A percentile compares a stretch with the other conserved stretches of the same genome.
phyloP scores from a whole-genome alignment of 2,113 vertebrate species.

The Catharus bicknelli region DNA sequence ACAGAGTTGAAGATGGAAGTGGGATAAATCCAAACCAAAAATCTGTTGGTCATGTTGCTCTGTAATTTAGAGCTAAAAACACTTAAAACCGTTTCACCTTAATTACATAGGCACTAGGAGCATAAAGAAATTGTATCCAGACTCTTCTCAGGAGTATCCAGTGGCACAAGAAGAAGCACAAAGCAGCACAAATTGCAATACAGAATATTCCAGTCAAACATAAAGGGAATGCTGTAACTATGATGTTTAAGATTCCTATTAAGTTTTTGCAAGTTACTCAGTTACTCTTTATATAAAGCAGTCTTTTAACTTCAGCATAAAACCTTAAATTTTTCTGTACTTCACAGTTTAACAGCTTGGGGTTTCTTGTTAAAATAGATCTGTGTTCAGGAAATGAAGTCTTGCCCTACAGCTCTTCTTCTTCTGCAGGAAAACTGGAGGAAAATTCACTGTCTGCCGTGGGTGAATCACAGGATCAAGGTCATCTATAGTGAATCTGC shows the following conservation, averaged over 20 bases:
- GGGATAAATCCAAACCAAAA: not conserved
- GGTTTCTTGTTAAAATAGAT: not conserved
- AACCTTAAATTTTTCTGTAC: not conserved
- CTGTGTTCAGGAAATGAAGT: not conserved
- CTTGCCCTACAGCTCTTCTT: not conserved
- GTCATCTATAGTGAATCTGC: not conserved
- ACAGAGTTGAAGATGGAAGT: not conserved
- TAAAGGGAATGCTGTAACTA: not conserved
- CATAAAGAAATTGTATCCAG: not conserved
- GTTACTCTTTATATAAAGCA: not conserved
- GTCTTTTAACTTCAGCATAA: not conserved
- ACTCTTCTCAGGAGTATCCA: not conserved
- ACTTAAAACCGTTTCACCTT: not conserved
- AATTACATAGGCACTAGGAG: not conserved
- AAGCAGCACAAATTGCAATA: not conserved
- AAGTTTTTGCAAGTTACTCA: not conserved
- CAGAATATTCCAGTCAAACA: not conserved
- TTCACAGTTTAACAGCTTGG: not conserved
- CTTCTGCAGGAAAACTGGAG: not conserved
- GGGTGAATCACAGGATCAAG: not conserved
- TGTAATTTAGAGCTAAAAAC: not conserved
- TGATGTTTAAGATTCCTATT: not conserved
- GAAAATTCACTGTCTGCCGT: not conserved
- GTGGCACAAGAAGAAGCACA: not conserved
- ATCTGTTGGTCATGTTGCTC: not conserved